Evolutionary conservation across 1,140 invertebrate species (phyloP), one percentile per base, ranked within the genome.

Genomic region (Ceratosolen fusciceps): DNA sequence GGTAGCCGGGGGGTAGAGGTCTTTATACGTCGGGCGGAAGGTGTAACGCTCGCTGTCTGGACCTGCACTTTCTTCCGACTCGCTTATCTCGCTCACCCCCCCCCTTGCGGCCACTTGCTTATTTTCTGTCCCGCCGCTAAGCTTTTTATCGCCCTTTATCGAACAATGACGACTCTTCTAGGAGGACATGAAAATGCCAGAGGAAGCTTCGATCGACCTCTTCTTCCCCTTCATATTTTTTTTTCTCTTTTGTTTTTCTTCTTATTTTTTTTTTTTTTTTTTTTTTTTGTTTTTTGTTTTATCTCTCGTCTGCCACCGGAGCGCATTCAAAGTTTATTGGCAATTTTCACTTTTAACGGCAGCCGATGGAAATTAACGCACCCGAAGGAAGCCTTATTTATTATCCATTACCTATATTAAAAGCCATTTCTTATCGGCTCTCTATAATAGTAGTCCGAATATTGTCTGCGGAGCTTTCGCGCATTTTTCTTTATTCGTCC

Each of bases 1-100:
- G 31, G 21, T 5, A 52, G 49, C 10, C 3, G 49, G 12, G 49
- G 3, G 49, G 21, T 52, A 16, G 49, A 52, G 21, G 26, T 29
- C 24, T 68, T 47, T 47, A 68, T 29, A 68, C 16, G 19, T 19
- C 21, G 62, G 47, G 67, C 39, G 67, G 67, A 68, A 68, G 67
- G 67, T 68, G 24, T 68, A 68, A 47, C 21, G 37, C 39, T 14
- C 0, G 8, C 19, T 68, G 21, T 9, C 19, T 67, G 37, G 19
- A 67, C 62, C 12, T 39, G 34, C 24, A 67, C 62, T 43, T 67
- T 67, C 62, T 39, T 39, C 31, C 19, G 19, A 67, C 34, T 60
- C 60, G 24, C 34, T 39, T 43, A 39, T 39, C 34, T 9, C 31
- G 7, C 14, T 68, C n/a, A 24, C 39, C 37, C 67, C 29, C 39